Percentiles rank a stretch among this genome's conserved stretches.
Evolutionary conservation across 2,888 invertebrate species (phyloP).

Genomic region (Ochropleura leucogaster): DNA sequence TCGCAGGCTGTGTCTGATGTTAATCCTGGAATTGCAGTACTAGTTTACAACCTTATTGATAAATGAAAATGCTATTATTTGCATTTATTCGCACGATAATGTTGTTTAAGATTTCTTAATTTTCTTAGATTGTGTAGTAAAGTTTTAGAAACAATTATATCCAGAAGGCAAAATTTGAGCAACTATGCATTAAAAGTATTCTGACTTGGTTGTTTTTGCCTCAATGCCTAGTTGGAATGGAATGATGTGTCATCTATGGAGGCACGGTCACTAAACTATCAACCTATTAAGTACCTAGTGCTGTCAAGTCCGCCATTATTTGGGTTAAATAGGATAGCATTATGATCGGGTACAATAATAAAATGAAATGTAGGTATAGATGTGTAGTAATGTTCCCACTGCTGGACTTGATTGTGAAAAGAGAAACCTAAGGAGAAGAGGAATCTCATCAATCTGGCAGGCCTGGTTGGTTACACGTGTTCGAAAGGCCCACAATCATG

Average conservation of each 20-base stretch:
- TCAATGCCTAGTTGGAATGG: too few species aligned
- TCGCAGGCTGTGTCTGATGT: slow-evolving; percentile 88
- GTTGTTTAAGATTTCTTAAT: background rate
- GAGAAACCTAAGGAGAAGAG: background rate
- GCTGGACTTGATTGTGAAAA: background rate
- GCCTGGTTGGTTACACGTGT: background rate
- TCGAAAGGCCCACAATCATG: background rate
- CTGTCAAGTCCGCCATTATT: too few species aligned
- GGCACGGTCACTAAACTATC: background rate
- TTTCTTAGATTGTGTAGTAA: too few species aligned
- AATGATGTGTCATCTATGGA: background rate
- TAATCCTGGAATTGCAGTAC: slow-evolving; percentile 75
- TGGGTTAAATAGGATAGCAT: too few species aligned
- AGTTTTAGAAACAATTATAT: background rate
- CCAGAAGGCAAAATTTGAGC: background rate
- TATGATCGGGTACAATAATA: too few species aligned
- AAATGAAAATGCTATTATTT: too few species aligned
- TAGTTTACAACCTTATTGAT: background rate
- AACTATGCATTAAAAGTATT: background rate
- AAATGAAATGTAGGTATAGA: too few species aligned
- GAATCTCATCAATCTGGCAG: background rate
- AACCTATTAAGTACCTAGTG: background rate
- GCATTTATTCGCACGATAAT: background rate
- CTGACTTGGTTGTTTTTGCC: background rate
- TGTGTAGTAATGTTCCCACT: background rate